A percentile compares a stretch with the other conserved stretches of the same genome.
These are phyloP conservation scores for Andrena hattorfiana DNA, from an alignment of 2,888 invertebrate genomes.

Conservation along the genomic window DNA sequence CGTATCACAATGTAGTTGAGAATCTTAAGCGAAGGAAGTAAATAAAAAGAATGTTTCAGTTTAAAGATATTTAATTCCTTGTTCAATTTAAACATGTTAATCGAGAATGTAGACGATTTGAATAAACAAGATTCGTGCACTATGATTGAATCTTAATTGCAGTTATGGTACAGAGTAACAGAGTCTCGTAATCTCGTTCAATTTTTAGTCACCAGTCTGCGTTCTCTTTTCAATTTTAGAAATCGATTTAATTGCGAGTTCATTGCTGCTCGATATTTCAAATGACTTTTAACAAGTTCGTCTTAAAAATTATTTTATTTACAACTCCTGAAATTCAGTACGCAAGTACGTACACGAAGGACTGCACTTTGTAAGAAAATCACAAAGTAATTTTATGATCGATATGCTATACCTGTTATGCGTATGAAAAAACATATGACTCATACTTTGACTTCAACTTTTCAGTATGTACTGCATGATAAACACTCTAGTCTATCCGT, in stretches of 20 bases:
- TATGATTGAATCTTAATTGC: slow-evolving; percentile 24
- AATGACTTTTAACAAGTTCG: slow-evolving; percentile 3
- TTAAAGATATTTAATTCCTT: slow-evolving; percentile 13
- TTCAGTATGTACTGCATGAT: neutral
- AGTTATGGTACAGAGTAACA: slow-evolving; percentile 5
- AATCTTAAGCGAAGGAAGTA: neutral
- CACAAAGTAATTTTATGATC: slow-evolving; percentile 9
- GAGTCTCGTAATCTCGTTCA: neutral
- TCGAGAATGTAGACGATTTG: slow-evolving; percentile 28
- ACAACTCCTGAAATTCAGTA: slow-evolving; percentile 13
- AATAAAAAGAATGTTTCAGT: neutral
- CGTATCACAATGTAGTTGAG: neutral
- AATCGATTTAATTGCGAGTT: neutral
- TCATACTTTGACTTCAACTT: slow-evolving; percentile 5
- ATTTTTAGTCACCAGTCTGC: neutral
- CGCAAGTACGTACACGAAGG: neutral
- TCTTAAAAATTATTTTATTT: slow-evolving; percentile 17
- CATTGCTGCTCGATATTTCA: neutral
- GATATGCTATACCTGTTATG: neutral
- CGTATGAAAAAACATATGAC: neutral
- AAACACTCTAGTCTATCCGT: slow-evolving; percentile 3
- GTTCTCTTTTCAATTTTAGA: neutral
- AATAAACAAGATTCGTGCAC: slow-evolving; percentile 40
- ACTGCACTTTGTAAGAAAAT: neutral
- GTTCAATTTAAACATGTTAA: slow-evolving; percentile 12